These are phyloP conservation scores for Sula dactylatra DNA, from an alignment of 2,113 vertebrate species.

Conservation along the genomic window DNA sequence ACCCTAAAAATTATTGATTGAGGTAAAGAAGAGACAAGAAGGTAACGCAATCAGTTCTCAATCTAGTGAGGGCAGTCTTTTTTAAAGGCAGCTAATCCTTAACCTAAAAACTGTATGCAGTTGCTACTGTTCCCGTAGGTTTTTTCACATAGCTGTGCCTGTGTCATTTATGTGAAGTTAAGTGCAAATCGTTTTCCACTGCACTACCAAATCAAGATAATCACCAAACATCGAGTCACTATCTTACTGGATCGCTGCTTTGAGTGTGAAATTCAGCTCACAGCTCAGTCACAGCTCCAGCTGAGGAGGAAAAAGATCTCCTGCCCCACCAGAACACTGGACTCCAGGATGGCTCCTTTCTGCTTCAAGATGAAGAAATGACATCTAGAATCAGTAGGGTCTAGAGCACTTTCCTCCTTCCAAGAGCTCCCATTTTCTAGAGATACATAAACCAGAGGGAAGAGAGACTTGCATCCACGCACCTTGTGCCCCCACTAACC, in stretches of 20 bases:
- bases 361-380: not conserved
- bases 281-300: not conserved
- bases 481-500: not conserved
- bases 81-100: slow-evolving; percentile 39
- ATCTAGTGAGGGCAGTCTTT: not conserved
- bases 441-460: not conserved
- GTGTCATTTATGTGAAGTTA: not conserved
- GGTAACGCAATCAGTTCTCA: slow-evolving; percentile 23
- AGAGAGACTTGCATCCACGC: not conserved
- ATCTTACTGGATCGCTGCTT: not conserved
- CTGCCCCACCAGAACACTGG: not conserved
- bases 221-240: not conserved
- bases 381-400: not conserved
- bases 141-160: not conserved
- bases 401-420: not conserved
- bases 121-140: not conserved
- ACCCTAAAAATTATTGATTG: slow-evolving; percentile 50
- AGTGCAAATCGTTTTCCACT: not conserved
- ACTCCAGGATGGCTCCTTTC: not conserved
- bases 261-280: not conserved
- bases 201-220: slow-evolving; percentile 39
- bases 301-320: not conserved
- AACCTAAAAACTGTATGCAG: not conserved
- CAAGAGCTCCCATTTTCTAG: not conserved
- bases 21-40: slow-evolving; percentile 23